These are phyloP conservation scores for Hipparchia semele DNA, from an alignment of 2,888 invertebrate species.

Conservation along the genomic window DNA sequence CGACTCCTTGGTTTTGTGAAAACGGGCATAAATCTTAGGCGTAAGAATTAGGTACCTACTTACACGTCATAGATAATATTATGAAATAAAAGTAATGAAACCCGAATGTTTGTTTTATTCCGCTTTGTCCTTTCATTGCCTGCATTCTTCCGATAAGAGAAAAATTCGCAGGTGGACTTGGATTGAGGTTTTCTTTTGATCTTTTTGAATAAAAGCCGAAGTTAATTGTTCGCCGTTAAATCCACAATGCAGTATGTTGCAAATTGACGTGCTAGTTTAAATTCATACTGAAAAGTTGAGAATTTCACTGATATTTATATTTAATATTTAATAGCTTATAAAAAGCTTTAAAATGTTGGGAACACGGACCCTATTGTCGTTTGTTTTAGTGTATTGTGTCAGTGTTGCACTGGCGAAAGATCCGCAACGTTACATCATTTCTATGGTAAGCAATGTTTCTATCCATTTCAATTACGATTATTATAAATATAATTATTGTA, in stretches of 20 bases:
- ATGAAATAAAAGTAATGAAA: slow-evolving; percentile 13
- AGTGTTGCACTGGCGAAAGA: slow-evolving; percentile 1
- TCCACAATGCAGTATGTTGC: too few relatives aligned
- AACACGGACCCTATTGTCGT: background rate
- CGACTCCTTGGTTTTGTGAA: too few relatives aligned
- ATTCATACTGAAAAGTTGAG: background rate
- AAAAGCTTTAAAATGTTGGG: slow-evolving; percentile 15
- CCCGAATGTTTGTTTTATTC: slow-evolving; percentile 6
- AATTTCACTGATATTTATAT: background rate
- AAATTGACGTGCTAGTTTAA: background rate
- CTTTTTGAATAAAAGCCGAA: background rate
- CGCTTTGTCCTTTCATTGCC: background rate
- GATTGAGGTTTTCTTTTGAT: background rate
- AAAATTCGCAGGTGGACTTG: background rate
- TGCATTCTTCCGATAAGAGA: background rate
- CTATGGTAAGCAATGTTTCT: slow-evolving; percentile 58
- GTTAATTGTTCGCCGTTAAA: background rate
- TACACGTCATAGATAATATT: background rate
- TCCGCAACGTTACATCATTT: slow-evolving; percentile 54
- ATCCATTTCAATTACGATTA: background rate
- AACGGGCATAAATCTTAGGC: background rate
- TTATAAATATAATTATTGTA: background rate
- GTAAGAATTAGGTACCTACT: slow-evolving; percentile 7
- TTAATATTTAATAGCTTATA: background rate
- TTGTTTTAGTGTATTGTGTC: slow-evolving; percentile 13